A percentile compares a stretch with the other conserved stretches of the same genome.
These are phyloP conservation scores for Arbacia lixula DNA, from an alignment of 53 echinoderm and acorn worm genomes.

Conservation along the genomic window DNA sequence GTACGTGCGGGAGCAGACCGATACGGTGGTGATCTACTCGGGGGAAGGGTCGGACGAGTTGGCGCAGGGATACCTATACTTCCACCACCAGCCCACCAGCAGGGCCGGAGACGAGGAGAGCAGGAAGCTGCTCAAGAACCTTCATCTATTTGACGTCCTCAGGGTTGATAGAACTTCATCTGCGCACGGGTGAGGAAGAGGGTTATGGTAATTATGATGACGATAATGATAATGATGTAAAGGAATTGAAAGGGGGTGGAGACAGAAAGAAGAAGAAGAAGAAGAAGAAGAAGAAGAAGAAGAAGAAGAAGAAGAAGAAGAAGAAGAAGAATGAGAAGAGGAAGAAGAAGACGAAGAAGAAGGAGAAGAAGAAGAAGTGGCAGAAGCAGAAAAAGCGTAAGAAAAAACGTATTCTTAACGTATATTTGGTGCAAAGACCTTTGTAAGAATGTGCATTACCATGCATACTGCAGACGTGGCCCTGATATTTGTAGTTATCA, in stretches of 20 bases:
- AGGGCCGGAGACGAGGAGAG: conserved; percentile 82
- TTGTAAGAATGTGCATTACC: too few species aligned
- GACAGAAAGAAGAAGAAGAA: neutral
- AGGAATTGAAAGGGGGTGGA: too few species aligned
- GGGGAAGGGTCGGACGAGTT: conserved; percentile 93
- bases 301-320: neutral
- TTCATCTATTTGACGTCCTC: conserved; percentile 85
- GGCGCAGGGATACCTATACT: conserved; percentile 91
- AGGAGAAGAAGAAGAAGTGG: too few species aligned
- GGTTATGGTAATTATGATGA: neutral
- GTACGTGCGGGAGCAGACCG: conserved; percentile 81
- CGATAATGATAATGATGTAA: too few species aligned
- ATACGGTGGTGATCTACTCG: conserved; percentile 87
- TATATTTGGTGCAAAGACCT: too few species aligned
- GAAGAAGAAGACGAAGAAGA: too few species aligned
- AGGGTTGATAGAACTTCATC: conserved; percentile 84
- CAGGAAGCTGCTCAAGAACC: conserved; percentile 69
- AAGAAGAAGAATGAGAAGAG: too few species aligned
- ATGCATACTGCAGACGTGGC: too few species aligned
- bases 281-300: neutral
- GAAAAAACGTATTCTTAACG: too few species aligned
- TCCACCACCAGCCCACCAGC: conserved; percentile 79
- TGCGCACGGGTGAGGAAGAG: conserved; percentile 88
- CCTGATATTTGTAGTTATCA: too few species aligned
- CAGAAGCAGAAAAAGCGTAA: too few species aligned